Evolutionary conservation across 2,797 vertebrate genomes (phyloP), one percentile per base, ranked within the genome.

Genomic region (Coilia nasus): DNA sequence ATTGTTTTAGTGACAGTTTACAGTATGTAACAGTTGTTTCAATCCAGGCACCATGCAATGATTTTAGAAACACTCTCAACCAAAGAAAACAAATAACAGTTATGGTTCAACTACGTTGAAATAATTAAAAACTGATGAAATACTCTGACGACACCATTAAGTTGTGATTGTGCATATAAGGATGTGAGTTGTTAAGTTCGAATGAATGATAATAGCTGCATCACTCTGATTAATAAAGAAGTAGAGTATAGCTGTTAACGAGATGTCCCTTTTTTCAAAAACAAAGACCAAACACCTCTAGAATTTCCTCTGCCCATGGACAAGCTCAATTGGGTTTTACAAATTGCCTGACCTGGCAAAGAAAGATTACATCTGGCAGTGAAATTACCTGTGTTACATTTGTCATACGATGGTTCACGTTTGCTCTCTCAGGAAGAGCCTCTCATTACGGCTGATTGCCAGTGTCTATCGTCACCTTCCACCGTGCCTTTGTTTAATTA

Each of bases 401-500:
- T 44, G 17, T 44, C 35, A 41, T 78, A 25, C 11, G 31, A 6
- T 44, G 35, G 14, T 6, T 44, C 31, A 78, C 1, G 10, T 31
- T 44, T 17, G 71, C 71, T 78, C 71, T 44, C 31, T 9, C 71
- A 78, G 31, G 17, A 41, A 78, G 31, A 21, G 35, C 35, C 31
- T 31, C 71, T 35, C 71, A 78, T 78, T 44, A 78, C 7, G 71
- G 71, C 15, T 35, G 67, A 6, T 17, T 75, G 67, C 12, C 14
- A 41, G 35, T 41, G 67, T 35, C 67, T 35, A 14, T 19, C 15
- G 28, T 35, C 31, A 41, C 67, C 35, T 35, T 75, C 67, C 67
- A 17, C 67, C 6, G 21, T 41, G 71, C 19, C 31, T 44, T 19
- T 44, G 71, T 78, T 78, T 78, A 59, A 82, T 82, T 82, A 82